These are phyloP conservation scores for Conomelus anceps DNA, from an alignment of 2,888 invertebrate genomes.

Conservation along the genomic window DNA sequence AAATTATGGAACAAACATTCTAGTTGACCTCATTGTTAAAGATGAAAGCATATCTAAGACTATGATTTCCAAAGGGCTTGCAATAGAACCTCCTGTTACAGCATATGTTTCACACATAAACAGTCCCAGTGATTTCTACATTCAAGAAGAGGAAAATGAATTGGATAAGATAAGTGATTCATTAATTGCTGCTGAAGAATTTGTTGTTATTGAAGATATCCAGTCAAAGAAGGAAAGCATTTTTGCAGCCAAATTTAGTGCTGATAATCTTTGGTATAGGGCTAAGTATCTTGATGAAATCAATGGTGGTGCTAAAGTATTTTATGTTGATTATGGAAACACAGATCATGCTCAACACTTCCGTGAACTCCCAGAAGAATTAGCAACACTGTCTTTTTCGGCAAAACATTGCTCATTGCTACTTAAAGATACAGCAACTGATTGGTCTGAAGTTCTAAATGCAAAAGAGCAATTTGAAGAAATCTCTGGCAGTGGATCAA, in stretches of 20 bases:
- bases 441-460: conserved; percentile 55
- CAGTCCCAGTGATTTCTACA: conserved; percentile 40
- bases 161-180: conserved; percentile 55
- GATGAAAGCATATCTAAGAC: conserved; percentile 5
- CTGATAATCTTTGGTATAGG: conserved; percentile 62
- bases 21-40: conserved; percentile 22
- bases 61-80: conserved; percentile 2
- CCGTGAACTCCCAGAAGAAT: conserved; percentile 52
- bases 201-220: conserved; percentile 34
- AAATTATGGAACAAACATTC: conserved; percentile 21
- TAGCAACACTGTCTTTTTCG: conserved; percentile 52
- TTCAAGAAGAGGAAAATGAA: conserved; percentile 43
- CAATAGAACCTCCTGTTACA: conserved; percentile 10
- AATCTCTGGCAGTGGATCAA: conserved; percentile 46
- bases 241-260: conserved; percentile 31
- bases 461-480: conserved; percentile 46
- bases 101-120: conserved; percentile 36
- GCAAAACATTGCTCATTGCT: conserved; percentile 56
- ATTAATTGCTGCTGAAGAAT: conserved; percentile 48
- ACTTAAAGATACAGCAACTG: conserved; percentile 49
- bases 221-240: conserved; percentile 20
- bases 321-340: conserved; percentile 64
- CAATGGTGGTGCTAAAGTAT: conserved; percentile 50
- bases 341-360: conserved; percentile 54
- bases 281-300: conserved; percentile 38